These are phyloP conservation scores for Trachelus iudaicus DNA, from an alignment of 2,888 invertebrate species.

Conservation along the genomic window DNA sequence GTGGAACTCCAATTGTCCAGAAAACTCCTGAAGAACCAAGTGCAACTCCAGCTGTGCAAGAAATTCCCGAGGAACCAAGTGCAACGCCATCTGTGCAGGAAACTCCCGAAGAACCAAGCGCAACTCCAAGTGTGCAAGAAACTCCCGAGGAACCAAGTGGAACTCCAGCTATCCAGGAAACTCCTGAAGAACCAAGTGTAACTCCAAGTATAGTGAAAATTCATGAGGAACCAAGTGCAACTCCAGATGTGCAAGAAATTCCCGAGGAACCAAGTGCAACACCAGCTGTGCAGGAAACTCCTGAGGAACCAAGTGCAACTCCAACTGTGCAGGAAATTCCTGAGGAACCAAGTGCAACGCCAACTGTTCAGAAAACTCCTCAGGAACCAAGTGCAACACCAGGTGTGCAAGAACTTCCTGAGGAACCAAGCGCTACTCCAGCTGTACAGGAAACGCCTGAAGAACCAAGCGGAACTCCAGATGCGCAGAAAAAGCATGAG, in stretches of 20 bases:
- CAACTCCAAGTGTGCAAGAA: fast-evolving
- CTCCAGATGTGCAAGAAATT: not conserved
- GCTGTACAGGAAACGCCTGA: constrained; percentile 5
- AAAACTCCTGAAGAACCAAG: not conserved
- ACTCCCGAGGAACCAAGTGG: no score
- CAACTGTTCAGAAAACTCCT: not conserved
- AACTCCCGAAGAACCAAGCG: no score
- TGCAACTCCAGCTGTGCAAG: no score
- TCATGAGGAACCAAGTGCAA: no score
- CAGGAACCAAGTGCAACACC: constrained; percentile 7
- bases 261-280: constrained; percentile 13
- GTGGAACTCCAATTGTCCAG: not conserved
- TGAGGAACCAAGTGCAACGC: not conserved
- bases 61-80: no score
- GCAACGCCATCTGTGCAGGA: fast-evolving
- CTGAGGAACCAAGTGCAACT: no score
- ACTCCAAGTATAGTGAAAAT: no score
- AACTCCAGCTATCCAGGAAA: no score
- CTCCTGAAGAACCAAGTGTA: no score
- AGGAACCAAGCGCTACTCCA: constrained; percentile 14
- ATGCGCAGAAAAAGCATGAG: constrained; percentile 7
- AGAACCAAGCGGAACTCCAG: constrained; percentile 5
- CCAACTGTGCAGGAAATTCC: not conserved
- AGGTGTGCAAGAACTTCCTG: constrained; percentile 9
- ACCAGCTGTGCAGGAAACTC: constrained; percentile 13